Evolutionary conservation across 2,888 invertebrate species (phyloP).

Genomic region (Xestia sexstrigata): DNA sequence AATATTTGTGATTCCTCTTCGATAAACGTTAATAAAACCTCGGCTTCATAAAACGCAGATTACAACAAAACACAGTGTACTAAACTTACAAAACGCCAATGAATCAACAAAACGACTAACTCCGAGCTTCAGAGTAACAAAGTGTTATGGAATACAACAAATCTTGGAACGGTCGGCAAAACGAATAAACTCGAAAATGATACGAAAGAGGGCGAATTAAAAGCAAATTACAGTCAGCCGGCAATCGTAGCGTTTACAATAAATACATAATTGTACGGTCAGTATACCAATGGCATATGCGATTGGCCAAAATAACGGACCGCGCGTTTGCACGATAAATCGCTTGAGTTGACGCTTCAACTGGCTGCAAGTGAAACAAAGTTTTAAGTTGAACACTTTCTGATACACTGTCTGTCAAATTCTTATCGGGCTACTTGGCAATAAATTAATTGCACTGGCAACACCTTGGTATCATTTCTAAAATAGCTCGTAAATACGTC

Average conservation of each 20-base stretch:
- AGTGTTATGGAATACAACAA: constrained; percentile 74
- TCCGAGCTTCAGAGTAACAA: constrained; percentile 41
- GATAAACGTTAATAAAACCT: constrained; percentile 45
- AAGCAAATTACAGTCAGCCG: constrained; percentile 89
- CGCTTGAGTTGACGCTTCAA: constrained; percentile 68
- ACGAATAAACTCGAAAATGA: constrained; percentile 89
- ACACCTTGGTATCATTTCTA: constrained; percentile 42
- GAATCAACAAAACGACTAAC: constrained; percentile 50
- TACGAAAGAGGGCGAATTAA: constrained; percentile 90
- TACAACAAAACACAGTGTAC: constrained; percentile 22
- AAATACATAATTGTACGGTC: constrained; percentile 91
- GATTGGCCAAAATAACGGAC: constrained; percentile 85
- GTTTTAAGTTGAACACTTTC: constrained; percentile 40
- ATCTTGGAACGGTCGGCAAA: constrained; percentile 81
- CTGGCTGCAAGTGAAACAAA: constrained; percentile 54
- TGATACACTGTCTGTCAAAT: constrained; percentile 41
- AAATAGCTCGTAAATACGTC: constrained; percentile 47
- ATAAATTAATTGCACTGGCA: constrained; percentile 36
- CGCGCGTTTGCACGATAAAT: constrained; percentile 80
- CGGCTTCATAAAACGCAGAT: constrained; percentile 16
- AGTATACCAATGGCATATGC: constrained; percentile 88
- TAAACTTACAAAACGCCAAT: constrained; percentile 33
- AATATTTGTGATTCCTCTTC: constrained; percentile 64
- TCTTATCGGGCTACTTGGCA: constrained; percentile 28
- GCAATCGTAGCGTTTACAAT: constrained; percentile 91